Base-by-base conservation (phyloP, 2,797 vertebrate species). In the Smutsia temminckii region DNA sequence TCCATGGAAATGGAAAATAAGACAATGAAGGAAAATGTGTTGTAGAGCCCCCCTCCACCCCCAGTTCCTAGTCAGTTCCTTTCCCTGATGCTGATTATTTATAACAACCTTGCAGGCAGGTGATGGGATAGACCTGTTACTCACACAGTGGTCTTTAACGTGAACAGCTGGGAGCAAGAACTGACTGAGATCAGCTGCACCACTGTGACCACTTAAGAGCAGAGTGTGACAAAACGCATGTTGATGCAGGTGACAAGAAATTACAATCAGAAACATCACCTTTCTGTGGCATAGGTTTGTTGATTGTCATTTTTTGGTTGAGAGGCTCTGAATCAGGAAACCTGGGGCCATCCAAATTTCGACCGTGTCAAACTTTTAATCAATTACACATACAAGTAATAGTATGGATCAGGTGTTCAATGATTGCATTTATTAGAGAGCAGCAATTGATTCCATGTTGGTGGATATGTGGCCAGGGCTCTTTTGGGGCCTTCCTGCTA, bases 401-500 rank as follows among this genome's bases (percentile, higher is more conserved):
- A 94, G 94, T 93, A 93, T 93, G 96, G 95, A 98, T 97, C 96
- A 97, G 97, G 97, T 96, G 96, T 89, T 96, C 96, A 72, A 85
- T 94, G 94, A 97, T 93, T 96, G 92, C 96, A 97, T 97, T 98
- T 29, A 18, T 98, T 98, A 98, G 89, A 96, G 85, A 94, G 79
- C 4, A 91, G 85, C 94, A 97, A 94, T 97, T 97, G 97, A 97
- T 96, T 97, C 93, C 94, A 95, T 92, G 96, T 97, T 96, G 96
- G 96, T 11, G 29, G 96, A 93, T 97, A 95, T 90, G 94, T 97
- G 95, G 86, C 89, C 94, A 64, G 57, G 75, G 79, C 87, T 98
- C 97, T 98, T 98, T 98, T 96, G 96, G 96, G 97, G 83, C 72
- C 95, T 97, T 97, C 93, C n/a, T 94, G 95, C 89, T 97, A 98